Percentiles rank a stretch among this genome's conserved stretches.
Evolutionary conservation across 2,888 invertebrate genomes (phyloP).

Genomic region (Minunthozetes semirufus): DNA sequence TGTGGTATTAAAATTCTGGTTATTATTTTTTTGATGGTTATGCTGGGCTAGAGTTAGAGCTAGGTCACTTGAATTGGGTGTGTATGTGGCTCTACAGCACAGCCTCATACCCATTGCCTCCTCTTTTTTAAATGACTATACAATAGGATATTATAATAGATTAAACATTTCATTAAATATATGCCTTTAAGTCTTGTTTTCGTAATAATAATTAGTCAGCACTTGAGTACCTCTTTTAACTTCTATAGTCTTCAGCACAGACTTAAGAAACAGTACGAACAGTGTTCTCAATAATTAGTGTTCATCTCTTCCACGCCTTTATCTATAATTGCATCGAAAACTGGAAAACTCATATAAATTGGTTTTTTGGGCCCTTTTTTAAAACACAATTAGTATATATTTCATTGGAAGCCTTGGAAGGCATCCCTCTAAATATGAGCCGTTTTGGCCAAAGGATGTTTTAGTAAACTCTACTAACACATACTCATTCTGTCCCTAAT

Average conservation of each 20-base stretch:
- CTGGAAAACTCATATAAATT: not conserved
- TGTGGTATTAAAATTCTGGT: conserved; percentile 1
- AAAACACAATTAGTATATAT: not conserved
- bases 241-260: no score
- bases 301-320: conserved; percentile 19
- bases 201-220: conserved; percentile 19
- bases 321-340: conserved; percentile 21
- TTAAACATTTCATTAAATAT: not conserved
- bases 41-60: no score
- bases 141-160: conserved; percentile 20
- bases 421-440: not conserved
- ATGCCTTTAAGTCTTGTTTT: conserved; percentile 14
- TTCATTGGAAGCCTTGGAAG: not conserved
- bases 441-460: not conserved
- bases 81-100: not conserved
- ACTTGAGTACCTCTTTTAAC: not conserved
- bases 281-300: not conserved
- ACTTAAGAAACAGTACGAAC: not conserved
- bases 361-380: not conserved
- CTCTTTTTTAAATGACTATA: not conserved
- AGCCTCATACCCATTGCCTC: not conserved
- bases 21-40: conserved; percentile 20
- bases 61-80: conserved; percentile 15
- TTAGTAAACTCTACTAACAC: not conserved
- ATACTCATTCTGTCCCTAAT: not conserved